Evolutionary conservation across 2,888 invertebrate species (phyloP), one percentile per base, ranked within the genome.

Genomic region (Synergus umbraculus): DNA sequence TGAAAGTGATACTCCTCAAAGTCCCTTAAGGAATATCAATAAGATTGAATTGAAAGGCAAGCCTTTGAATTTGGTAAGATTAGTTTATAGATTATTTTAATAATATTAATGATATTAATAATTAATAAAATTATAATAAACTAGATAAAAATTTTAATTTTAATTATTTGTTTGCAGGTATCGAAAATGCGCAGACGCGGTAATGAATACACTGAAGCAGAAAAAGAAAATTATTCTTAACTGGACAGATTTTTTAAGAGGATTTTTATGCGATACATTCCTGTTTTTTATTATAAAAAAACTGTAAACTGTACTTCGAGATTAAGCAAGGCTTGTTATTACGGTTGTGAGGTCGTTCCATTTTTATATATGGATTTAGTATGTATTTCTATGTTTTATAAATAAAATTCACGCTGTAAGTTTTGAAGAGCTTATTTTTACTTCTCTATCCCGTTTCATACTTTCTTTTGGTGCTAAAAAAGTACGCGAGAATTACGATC

Each of bases 211-310:
- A 76, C 66, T 5, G 78, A 82, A 4, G 79, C 85, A 22, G 91
- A 90, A 67, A 91, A 91, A 77, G 91, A 91, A 78, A 91, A 91
- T 65, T 89, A 86, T 80, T 82, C 84, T 66, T 89, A 78, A 86
- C 76, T 15, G 2, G n/a, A n/a, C 5, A 2, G 54, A 69, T 10
- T 4, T 60, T 44, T 66, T 64, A 64, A 43, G 4, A 76, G 49
- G 10, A 15, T 10, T 9, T 37, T 22, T 49, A 9, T 29, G 4
- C 46, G 8, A 49, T 49, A 8, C 22, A 46, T 77, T 37, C 64
- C 41, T 3, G 13, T n/a, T 60, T 10, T 15, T 60, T 41, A 64
- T 76, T 77, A 4, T 29, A 29, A 2, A 12, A 12, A 22, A 10
- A 60, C 54, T n/a, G 2, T n/a, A 3, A 54, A 54, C 54, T 54